A percentile compares a stretch with the other conserved stretches of the same genome.
phyloP scores from a whole-genome alignment of 2,797 vertebrate species.

The Lycodopsis pacificus region DNA sequence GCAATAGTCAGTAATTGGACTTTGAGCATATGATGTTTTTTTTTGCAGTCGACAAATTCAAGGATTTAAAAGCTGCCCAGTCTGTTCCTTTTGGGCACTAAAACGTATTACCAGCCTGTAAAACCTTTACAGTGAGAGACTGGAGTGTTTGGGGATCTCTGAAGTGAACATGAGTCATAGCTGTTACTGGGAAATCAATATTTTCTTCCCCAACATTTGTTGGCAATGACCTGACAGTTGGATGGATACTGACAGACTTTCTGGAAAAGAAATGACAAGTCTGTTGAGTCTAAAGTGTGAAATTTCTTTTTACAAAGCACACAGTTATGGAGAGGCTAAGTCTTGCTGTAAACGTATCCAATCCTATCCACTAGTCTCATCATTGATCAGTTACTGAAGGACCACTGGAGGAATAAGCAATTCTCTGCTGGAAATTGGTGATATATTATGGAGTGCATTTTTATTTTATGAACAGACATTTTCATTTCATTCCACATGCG shows the following conservation, averaged over 20 bases:
- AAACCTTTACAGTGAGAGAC: slow-evolving; percentile 57
- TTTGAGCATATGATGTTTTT: slow-evolving; percentile 56
- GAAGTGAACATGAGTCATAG: slow-evolving; percentile 65
- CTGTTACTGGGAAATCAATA: slow-evolving; percentile 70
- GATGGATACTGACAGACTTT: slow-evolving; percentile 35
- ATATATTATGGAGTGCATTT: slow-evolving; percentile 9
- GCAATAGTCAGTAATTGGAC: slow-evolving; percentile 79
- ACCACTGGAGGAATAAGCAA: slow-evolving; percentile 41
- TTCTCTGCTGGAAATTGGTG: slow-evolving; percentile 43
- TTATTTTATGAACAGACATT: slow-evolving; percentile 31
- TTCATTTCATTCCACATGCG: slow-evolving; percentile 56
- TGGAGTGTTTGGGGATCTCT: slow-evolving; percentile 55
- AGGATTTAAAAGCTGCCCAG: slow-evolving; percentile 66
- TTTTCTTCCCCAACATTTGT: slow-evolving; percentile 59
- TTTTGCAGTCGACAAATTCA: slow-evolving; percentile 63
- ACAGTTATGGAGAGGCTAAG: slow-evolving; percentile 28
- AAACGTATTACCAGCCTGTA: slow-evolving; percentile 56
- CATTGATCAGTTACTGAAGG: slow-evolving; percentile 58
- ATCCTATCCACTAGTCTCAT: slow-evolving; percentile 39
- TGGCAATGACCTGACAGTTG: slow-evolving; percentile 49
- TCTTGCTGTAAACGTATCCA: slow-evolving; percentile 38
- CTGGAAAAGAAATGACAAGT: slow-evolving; percentile 38
- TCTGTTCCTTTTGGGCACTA: slow-evolving; percentile 57
- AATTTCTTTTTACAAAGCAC: slow-evolving; percentile 47
- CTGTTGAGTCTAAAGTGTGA: slow-evolving; percentile 40